Conservation (phyloP, 1,140 invertebrate genomes). For the Adelges cooleyi region DNA sequence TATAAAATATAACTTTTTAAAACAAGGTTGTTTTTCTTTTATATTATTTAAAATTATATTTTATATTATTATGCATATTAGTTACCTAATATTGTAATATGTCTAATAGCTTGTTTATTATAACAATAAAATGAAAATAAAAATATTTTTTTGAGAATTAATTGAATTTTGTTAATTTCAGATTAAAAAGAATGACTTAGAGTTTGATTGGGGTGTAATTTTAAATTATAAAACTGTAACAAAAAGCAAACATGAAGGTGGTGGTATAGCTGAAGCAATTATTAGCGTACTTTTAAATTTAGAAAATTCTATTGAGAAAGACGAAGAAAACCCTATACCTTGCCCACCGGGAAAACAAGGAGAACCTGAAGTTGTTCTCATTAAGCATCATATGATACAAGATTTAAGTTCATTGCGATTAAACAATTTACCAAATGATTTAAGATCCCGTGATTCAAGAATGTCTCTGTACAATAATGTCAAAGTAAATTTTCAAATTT, state of each 20-base stretch:
- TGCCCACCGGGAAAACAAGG: conserved; percentile 56
- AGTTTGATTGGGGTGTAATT: conserved; percentile 94
- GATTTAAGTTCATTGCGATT: conserved; percentile 82
- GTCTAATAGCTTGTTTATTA: too few relatives aligned
- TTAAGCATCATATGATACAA: conserved; percentile 67
- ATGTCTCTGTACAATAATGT: conserved; percentile 13
- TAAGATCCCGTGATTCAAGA: conserved; percentile 42
- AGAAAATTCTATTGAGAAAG: conserved; percentile 29
- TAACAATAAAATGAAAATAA: too few relatives aligned
- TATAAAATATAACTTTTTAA: too few relatives aligned
- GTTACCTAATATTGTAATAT: too few relatives aligned
- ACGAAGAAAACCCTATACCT: conserved; percentile 43
- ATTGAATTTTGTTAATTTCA: conserved; percentile 36
- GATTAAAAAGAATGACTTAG: conserved; percentile 71
- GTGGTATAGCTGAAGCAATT: conserved; percentile 38
- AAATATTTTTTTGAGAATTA: too few relatives aligned
- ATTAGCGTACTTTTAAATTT: conserved; percentile 10
- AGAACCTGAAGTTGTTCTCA: conserved; percentile 80
- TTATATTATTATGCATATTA: too few relatives aligned
- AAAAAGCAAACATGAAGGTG: conserved; percentile 41
- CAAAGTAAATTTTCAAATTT: not conserved
- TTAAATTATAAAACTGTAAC: conserved; percentile 79
- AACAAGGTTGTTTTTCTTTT: too few relatives aligned
- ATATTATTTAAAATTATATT: too few relatives aligned
- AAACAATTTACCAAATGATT: conserved; percentile 73